Evolutionary conservation across 2,888 invertebrate species (phyloP).

Genomic region (Rambutsinella grinnellia): DNA sequence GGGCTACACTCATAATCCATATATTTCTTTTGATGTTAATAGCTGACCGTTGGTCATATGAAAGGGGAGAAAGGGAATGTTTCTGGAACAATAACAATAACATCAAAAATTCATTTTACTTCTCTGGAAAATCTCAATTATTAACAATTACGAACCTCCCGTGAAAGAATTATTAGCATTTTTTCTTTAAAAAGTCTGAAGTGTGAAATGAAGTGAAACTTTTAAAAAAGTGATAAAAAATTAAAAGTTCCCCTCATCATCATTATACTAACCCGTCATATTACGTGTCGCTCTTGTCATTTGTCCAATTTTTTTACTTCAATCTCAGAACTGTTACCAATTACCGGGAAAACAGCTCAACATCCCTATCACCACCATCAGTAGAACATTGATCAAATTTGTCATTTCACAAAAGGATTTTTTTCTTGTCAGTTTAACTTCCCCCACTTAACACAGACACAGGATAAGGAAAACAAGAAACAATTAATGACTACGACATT

Average conservation of each 20-base stretch:
- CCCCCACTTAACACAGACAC: too few species aligned
- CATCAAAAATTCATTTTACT: conserved; percentile 14
- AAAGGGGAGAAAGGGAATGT: not conserved
- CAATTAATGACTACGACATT: not conserved
- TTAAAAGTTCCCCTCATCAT: too few species aligned
- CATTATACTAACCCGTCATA: too few species aligned
- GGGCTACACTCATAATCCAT: conserved; percentile 31
- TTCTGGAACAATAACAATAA: not conserved
- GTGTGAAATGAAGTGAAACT: too few species aligned
- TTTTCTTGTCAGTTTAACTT: too few species aligned
- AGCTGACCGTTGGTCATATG: conserved; percentile 10
- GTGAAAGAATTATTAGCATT: too few species aligned
- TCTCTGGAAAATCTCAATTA: conserved; percentile 23
- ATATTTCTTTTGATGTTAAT: not conserved
- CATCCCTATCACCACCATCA: not conserved
- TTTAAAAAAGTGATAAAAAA: too few species aligned
- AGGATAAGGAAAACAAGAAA: too few species aligned
- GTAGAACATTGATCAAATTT: conserved; percentile 11
- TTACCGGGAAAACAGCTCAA: not conserved
- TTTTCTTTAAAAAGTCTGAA: too few species aligned
- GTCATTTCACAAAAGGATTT: conserved; percentile 13
- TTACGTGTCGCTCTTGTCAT: too few species aligned
- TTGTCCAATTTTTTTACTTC: conserved; percentile 19
- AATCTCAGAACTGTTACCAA: not conserved
- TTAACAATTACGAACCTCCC: conserved; percentile 25